Base-by-base conservation (phyloP, 2,113 vertebrate genomes). In the Varanus salvator region DNA sequence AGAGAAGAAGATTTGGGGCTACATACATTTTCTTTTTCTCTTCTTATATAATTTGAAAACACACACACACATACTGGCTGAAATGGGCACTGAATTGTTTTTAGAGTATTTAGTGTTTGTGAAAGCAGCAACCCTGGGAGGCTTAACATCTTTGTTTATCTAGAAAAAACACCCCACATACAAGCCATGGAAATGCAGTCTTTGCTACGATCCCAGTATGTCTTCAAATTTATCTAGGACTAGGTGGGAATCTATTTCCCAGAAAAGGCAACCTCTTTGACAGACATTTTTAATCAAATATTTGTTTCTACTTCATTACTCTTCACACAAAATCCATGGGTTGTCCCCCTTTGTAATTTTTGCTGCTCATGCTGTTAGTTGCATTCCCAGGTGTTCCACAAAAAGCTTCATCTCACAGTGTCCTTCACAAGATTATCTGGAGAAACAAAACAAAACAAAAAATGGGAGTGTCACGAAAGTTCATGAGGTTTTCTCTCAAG, bases 21-120 rank as follows among this genome's bases (percentile, higher is more conserved):
- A 34, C 44, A 72, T 77, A 86, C 15, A 50, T 93, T 93, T 93
- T 88, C 86, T 89, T 60, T 84, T 17, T 87, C 76, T 31, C 90
- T 54, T 88, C 57, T 87, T 87, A 77, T 91, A 68, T 90, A 93
- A 93, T 0, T 91, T 78, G 89, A 89, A 77, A 52, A 66, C 52
- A 15, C 15, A 64, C 60, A 21, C 60, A 80, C 19, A 88, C 90
- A 93, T 93, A 84, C 64, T 72, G 50, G 21, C 57, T 87, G 78
- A 83, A 0, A 0, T 87, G 92, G 88, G 81, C 90, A 93, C 11
- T 85, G n/a, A 86, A 90, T 34, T 86, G 68, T 86, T 76, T 89
- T 90, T 90, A 91, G 90, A 77, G 57, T 29, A 81, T 86, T 87
- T 87, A 92, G 44, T 6, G 5, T 29, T 83, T 93, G 52, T 90